Evolutionary conservation across 2,888 invertebrate genomes (phyloP).

Genomic region (Petrolisthes manimaculis): DNA sequence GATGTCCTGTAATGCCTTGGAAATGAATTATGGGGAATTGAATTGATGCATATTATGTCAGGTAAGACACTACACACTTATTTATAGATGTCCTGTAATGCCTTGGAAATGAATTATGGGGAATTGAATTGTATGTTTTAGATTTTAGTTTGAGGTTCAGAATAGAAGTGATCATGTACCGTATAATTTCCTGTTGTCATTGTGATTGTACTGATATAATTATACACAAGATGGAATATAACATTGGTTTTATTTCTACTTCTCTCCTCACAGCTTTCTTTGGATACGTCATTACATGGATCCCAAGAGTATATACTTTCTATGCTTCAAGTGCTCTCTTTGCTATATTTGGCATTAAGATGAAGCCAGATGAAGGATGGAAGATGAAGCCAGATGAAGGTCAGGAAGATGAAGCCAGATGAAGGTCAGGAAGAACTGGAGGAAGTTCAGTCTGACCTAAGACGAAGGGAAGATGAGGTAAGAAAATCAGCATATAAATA

Average conservation of each 20-base stretch:
- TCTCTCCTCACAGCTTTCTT: conserved; percentile 58
- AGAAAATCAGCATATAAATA: conserved; percentile 54
- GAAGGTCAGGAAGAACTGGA: conserved; percentile 97
- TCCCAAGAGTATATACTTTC: conserved; percentile 80
- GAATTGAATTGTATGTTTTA: too few relatives aligned
- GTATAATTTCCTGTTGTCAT: neutral
- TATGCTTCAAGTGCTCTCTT: conserved; percentile 95
- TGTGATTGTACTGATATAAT: too few relatives aligned
- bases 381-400: conserved; percentile 92
- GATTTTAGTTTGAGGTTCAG: too few relatives aligned
- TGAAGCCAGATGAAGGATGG: conserved; percentile 96
- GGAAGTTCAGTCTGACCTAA: conserved; percentile 94
- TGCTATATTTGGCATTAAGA: conserved; percentile 96
- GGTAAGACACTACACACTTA: too few relatives aligned
- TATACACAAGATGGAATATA: too few relatives aligned
- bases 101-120: too few relatives aligned
- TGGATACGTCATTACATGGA: conserved; percentile 65
- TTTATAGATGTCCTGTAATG: too few relatives aligned
- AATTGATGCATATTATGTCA: too few relatives aligned
- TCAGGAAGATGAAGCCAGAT: conserved; percentile 89
- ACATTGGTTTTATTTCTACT: neutral
- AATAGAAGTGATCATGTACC: neutral
- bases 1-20: too few relatives aligned
- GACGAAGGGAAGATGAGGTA: conserved; percentile 93
- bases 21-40: too few relatives aligned